These are phyloP conservation scores for Xiphorhynchus elegans DNA, from an alignment of 2,113 vertebrate species.

Conservation along the genomic window DNA sequence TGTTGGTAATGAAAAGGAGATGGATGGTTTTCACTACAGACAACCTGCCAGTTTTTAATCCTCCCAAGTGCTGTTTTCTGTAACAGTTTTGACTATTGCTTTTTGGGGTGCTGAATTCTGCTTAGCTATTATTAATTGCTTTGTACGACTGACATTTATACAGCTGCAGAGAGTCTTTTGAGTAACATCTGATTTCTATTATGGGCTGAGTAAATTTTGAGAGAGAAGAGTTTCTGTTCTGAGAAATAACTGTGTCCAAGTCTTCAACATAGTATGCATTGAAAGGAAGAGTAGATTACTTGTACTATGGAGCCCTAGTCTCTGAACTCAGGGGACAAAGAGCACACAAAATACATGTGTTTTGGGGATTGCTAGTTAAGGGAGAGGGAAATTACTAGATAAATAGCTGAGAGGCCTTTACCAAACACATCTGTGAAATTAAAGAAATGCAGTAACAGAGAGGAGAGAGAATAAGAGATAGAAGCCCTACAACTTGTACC, in stretches of 20 bases:
- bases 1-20: not conserved
- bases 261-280: accelerated
- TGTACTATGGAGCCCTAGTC: not conserved
- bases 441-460: not conserved
- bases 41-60: not conserved
- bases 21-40: not conserved
- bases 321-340: not conserved
- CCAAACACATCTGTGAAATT: not conserved
- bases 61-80: not conserved
- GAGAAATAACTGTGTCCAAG: not conserved
- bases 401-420: not conserved
- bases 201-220: not conserved
- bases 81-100: not conserved
- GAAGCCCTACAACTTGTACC: not conserved
- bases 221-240: not conserved
- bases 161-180: not conserved
- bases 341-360: not conserved
- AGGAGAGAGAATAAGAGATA: not conserved
- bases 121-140: not conserved
- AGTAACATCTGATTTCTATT: not conserved
- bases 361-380: not conserved
- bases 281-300: not conserved
- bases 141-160: not conserved
- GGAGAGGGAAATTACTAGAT: not conserved
- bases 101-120: not conserved